Evolutionary conservation across 1,140 invertebrate species (phyloP).

Genomic region (Plodia interpunctella): DNA sequence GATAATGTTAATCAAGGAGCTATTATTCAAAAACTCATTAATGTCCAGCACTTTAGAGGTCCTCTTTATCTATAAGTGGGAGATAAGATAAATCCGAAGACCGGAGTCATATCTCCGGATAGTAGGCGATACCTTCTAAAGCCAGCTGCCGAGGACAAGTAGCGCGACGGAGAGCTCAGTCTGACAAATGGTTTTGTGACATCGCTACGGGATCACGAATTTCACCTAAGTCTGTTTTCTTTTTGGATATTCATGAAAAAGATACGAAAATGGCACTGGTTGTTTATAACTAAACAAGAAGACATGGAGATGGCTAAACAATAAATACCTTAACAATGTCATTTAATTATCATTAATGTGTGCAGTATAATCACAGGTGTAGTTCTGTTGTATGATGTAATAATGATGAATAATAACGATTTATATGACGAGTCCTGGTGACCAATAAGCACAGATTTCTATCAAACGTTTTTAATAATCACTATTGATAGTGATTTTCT

Average conservation of each 20-base stretch:
- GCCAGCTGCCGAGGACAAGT: constrained; percentile 61
- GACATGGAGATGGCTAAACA: no score
- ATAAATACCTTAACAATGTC: no score
- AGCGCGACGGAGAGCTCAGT: constrained; percentile 46
- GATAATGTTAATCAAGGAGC: neutral
- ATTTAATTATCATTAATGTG: no score
- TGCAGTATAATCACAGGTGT: no score
- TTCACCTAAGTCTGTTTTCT: no score
- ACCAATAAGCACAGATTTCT: no score
- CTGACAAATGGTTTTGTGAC: constrained; percentile 57
- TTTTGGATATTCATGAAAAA: neutral
- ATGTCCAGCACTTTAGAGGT: constrained; percentile 3
- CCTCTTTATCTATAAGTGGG: constrained; percentile 1
- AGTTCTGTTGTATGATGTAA: no score
- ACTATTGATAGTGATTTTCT: no score
- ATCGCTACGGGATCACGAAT: constrained; percentile 21
- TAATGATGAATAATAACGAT: no score
- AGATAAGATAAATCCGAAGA: constrained; percentile 1
- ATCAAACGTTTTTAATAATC: no score
- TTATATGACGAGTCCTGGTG: no score
- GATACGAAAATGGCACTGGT: neutral
- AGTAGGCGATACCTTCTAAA: constrained; percentile 54
- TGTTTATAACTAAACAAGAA: no score
- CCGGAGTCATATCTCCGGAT: constrained; percentile 25
- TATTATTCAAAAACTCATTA: constrained; percentile 4